Evolutionary conservation across 2,888 invertebrate species (phyloP), one percentile per base, ranked within the genome.

Genomic region (Phaedon cochleariae): DNA sequence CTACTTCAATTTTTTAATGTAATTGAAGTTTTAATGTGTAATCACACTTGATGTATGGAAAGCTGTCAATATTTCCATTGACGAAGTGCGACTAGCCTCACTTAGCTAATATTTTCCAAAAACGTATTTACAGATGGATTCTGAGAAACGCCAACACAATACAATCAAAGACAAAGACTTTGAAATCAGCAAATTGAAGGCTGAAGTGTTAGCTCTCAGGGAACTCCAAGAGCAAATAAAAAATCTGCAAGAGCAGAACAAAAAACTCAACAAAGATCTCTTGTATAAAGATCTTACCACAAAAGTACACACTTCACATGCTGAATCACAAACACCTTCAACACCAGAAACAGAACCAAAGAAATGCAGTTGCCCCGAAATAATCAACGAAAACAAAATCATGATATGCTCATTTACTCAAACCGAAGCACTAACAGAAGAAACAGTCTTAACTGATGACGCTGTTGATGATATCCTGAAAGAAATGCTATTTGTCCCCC

Each of bases 401-500:
- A 53, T 9, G 9, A 10, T 9, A 34, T 34, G 34, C 12, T 34
- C 34, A 7, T 34, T 34, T 10, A 34, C 10, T 34, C 34, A 34
- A 12, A 34, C 34, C 12, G 34, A 34, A 6, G 10, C 34, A 34
- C 12, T 10, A 15, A 41, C 41, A 41, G 41, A 7, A n/a, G 4
- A 15, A 10, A 4, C 15, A 2, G n/a, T 15, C 15, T 41, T 12
- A 6, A 2, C n/a, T 3, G 49, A 37, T 51, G 37, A 59, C 9
- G 29, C 46, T 46, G 31, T 72, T 15, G 29, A 46, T 57, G 46
- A 65, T 46, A 73, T 75, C 62, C 69, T 74, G 17, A 54, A 62
- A 29, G 71, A 74, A 49, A 74, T 76, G 74, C 67, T 62, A 48
- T 26, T 52, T 41, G 9, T 67, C 15, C 64, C 72, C 26, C 15